These are phyloP conservation scores for Carposina sasakii DNA, from an alignment of 1,140 invertebrate species.

Conservation along the genomic window DNA sequence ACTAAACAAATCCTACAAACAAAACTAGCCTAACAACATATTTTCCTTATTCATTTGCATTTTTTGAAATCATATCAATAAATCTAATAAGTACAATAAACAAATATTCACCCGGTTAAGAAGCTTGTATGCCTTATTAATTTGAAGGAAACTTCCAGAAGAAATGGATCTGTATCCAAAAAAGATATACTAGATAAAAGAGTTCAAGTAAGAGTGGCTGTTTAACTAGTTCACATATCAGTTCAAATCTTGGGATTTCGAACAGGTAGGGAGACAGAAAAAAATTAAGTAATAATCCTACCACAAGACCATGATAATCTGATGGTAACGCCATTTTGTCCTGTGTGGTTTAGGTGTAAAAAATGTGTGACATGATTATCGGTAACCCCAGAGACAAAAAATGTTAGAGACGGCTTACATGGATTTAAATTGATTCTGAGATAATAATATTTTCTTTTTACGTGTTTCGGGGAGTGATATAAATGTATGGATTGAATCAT, in stretches of 20 bases:
- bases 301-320: slow-evolving; percentile 66
- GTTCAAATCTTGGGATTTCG: slow-evolving; percentile 42
- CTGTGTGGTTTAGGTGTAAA: slow-evolving; percentile 67
- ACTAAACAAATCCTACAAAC: slow-evolving; percentile 49
- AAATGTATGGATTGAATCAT: no score
- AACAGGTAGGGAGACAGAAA: slow-evolving; percentile 57
- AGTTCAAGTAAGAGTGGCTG: slow-evolving; percentile 35
- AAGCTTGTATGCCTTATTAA: slow-evolving; percentile 65
- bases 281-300: slow-evolving; percentile 69
- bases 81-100: slow-evolving; percentile 69
- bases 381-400: slow-evolving; percentile 51
- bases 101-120: slow-evolving; percentile 67
- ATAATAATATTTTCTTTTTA: no score
- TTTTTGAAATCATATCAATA: slow-evolving; percentile 60
- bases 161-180: slow-evolving; percentile 20
- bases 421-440: slow-evolving; percentile 10
- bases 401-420: slow-evolving; percentile 39
- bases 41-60: no score
- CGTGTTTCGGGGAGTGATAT: no score
- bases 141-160: slow-evolving; percentile 42
- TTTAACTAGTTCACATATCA: slow-evolving; percentile 21
- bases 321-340: slow-evolving; percentile 70
- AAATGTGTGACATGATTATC: slow-evolving; percentile 69
- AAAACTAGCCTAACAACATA: no score
- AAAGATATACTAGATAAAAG: not conserved